These are phyloP conservation scores for Perccottus glenii DNA, from an alignment of 2,113 vertebrate genomes.

Conservation along the genomic window DNA sequence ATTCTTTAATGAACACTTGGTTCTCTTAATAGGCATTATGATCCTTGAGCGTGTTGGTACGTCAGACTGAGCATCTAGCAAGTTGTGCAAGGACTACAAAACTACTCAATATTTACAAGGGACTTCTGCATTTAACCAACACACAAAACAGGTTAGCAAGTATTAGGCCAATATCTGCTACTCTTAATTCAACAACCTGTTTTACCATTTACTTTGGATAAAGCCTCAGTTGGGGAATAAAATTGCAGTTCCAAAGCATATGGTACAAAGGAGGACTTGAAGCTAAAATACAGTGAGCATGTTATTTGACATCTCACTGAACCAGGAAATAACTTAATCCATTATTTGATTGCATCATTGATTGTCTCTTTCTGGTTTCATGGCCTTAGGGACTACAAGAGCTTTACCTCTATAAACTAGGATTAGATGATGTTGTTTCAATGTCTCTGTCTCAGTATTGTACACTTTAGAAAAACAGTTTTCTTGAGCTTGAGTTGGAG, in stretches of 20 bases:
- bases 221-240: no score
- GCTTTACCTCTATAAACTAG: slow-evolving; percentile 17
- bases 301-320: slow-evolving; percentile 66
- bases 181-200: no score
- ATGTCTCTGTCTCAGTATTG: slow-evolving; percentile 22
- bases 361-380: slow-evolving; percentile 55
- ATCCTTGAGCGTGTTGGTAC: no score
- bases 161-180: no score
- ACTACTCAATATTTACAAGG: no score
- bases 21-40: no score
- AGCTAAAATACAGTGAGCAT: slow-evolving; percentile 23
- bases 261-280: slow-evolving; percentile 7
- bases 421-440: slow-evolving; percentile 50
- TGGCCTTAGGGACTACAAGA: slow-evolving; percentile 41
- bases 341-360: slow-evolving; percentile 62
- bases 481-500: slow-evolving; percentile 50
- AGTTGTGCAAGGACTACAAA: no score
- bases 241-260: neutral
- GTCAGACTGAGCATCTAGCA: no score
- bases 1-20: no score
- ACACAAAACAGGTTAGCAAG: no score
- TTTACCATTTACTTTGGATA: no score
- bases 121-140: no score
- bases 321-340: slow-evolving; percentile 62
- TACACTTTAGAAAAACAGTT: slow-evolving; percentile 58